A percentile compares a stretch with the other conserved stretches of the same genome.
Evolutionary conservation across 2,888 invertebrate genomes (phyloP).

Genomic region (Hermodice carunculata): DNA sequence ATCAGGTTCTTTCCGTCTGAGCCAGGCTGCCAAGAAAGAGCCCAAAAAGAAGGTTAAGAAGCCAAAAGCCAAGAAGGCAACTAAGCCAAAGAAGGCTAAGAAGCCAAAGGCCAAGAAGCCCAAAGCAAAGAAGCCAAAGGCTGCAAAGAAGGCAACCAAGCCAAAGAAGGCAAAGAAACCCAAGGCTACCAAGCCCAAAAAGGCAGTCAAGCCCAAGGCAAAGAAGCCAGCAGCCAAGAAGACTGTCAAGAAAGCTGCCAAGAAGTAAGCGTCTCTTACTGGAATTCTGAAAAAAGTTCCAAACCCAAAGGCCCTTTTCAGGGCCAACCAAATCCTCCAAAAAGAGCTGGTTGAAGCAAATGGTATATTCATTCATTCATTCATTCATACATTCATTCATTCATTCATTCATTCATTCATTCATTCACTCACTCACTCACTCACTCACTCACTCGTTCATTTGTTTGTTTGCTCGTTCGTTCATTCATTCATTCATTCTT

Average conservation of each 20-base stretch:
- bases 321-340: too few species aligned
- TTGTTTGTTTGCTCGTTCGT: too few species aligned
- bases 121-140: conserved; percentile 16
- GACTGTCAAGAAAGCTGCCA: not conserved
- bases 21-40: conserved; percentile 13
- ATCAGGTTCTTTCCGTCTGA: conserved; percentile 19
- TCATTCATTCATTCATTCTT: too few species aligned
- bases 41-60: not conserved
- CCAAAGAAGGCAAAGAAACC: conserved; percentile 1
- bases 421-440: too few species aligned
- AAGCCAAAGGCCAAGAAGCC: conserved; percentile 11
- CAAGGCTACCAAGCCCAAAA: conserved; percentile 2
- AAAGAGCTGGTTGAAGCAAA: too few species aligned
- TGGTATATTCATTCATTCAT: too few species aligned
- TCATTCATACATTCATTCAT: too few species aligned
- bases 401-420: too few species aligned
- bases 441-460: too few species aligned
- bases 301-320: too few species aligned
- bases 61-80: not conserved
- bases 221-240: conserved; percentile 5
- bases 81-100: conserved; percentile 27
- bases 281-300: too few species aligned
- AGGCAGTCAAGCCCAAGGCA: conserved; percentile 10
- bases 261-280: too few species aligned
- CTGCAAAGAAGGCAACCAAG: conserved; percentile 13